Conservation (phyloP, 2,113 vertebrate genomes). For the Rattus norvegicus region GRCr8 NC_086022.1:149717001-149717500, state of each 20-base stretch:
- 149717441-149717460: neutral
- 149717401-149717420: neutral
- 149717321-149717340: neutral
- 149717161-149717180: neutral
- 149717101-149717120: neutral
- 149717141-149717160: neutral
- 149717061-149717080: too few species aligned
- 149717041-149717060: neutral
- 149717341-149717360: neutral
- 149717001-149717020: neutral
- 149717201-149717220: neutral
- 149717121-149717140: neutral
- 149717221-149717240: neutral
- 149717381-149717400: neutral
- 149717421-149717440: neutral
- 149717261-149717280: neutral
- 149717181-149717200: neutral
- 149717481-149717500: neutral
- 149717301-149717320: neutral
- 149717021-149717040: neutral
- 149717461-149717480: neutral
- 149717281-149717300: neutral
- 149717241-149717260: neutral
- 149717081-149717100: too few species aligned
- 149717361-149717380: neutral